A percentile compares a stretch with the other conserved stretches of the same genome.
Evolutionary conservation across 2,888 invertebrate genomes (phyloP).

Genomic region (Synergus itoensis): DNA sequence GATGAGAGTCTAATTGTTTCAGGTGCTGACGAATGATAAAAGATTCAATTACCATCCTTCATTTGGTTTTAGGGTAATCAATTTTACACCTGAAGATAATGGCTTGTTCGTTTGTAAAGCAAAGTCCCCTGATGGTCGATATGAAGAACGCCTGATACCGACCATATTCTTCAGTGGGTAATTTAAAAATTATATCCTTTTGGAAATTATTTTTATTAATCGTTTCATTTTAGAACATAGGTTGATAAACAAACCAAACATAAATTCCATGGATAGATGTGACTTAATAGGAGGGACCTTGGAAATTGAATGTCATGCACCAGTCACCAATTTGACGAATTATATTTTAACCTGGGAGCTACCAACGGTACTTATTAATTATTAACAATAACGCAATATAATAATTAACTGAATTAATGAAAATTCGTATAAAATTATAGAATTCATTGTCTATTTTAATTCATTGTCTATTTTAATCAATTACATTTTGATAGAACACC

Average conservation of each 20-base stretch:
- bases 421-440: no score
- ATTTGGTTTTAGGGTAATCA: neutral
- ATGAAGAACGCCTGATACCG: neutral
- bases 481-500: neutral
- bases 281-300: neutral
- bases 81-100: neutral
- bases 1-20: neutral
- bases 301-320: neutral
- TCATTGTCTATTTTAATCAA: neutral
- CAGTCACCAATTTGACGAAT: neutral
- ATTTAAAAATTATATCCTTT: neutral
- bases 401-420: no score
- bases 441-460: no score
- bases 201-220: no score
- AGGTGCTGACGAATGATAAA: neutral
- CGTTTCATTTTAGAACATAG: neutral
- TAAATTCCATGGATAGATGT: slow-evolving; percentile 1
- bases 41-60: neutral
- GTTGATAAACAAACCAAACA: neutral
- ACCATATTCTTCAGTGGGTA: neutral
- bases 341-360: neutral
- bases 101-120: neutral
- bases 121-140: neutral
- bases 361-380: neutral
- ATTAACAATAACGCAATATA: neutral